Evolutionary conservation across 92 coral and sea anemone species (phyloP).

Genomic region (Heteractis magnifica): DNA sequence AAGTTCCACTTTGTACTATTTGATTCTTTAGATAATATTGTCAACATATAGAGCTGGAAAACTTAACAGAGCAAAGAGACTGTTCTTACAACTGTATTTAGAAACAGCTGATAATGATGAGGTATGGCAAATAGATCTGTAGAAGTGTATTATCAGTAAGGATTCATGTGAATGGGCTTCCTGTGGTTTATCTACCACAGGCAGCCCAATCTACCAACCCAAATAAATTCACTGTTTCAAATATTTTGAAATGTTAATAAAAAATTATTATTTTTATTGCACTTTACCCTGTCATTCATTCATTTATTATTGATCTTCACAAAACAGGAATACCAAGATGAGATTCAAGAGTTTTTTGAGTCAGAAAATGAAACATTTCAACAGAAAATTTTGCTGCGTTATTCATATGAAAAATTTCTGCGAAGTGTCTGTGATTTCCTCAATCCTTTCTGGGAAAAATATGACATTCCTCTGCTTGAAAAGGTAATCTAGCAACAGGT

Average conservation of each 20-base stretch:
- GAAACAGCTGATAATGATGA: slow-evolving; percentile 40
- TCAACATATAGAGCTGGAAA: slow-evolving; percentile 43
- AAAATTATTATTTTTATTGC: no score
- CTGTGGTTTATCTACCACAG: background rate
- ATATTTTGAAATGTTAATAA: no score
- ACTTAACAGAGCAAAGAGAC: slow-evolving; percentile 31
- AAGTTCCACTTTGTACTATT: background rate
- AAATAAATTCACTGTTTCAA: no score
- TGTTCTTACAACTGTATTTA: slow-evolving; percentile 35
- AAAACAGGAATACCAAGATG: slow-evolving; percentile 63
- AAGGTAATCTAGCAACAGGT: slow-evolving; percentile 38
- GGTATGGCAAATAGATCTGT: slow-evolving; percentile 16
- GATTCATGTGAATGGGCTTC: background rate
- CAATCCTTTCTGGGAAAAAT: slow-evolving; percentile 64
- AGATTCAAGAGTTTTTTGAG: slow-evolving; percentile 53
- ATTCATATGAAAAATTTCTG: slow-evolving; percentile 51
- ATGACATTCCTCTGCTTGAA: slow-evolving; percentile 61
- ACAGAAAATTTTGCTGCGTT: slow-evolving; percentile 38
- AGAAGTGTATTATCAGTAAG: no score
- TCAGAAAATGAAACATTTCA: slow-evolving; percentile 51
- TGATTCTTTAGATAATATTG: slow-evolving; percentile 49
- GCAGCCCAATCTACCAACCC: background rate
- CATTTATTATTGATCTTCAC: background rate
- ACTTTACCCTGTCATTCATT: background rate
- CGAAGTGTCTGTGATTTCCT: slow-evolving; percentile 46